These are phyloP conservation scores for Papilio protenor DNA, from an alignment of 2,888 invertebrate species.

Conservation along the genomic window DNA sequence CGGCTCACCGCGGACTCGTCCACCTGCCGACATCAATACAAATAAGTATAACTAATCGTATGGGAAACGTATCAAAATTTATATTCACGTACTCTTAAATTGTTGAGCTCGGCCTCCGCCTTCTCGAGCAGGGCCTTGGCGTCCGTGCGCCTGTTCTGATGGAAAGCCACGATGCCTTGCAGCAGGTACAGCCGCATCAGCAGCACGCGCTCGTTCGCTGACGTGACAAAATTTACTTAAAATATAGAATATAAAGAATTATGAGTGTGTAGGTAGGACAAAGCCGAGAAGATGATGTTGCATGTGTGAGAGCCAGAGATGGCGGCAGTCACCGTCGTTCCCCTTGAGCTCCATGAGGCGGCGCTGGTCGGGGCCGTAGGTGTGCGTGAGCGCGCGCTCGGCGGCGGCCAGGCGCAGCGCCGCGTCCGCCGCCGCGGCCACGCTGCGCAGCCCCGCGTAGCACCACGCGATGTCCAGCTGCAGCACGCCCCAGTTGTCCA, in stretches of 20 bases:
- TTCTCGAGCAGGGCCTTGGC: conserved; percentile 85
- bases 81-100: conserved; percentile 75
- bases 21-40: conserved; percentile 57
- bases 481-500: conserved; percentile 93
- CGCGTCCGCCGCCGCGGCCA: conserved; percentile 86
- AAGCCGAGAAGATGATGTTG: too few relatives aligned
- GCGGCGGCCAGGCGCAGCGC: conserved; percentile 87
- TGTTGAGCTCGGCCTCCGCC: conserved; percentile 86
- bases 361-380: conserved; percentile 77
- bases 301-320: not conserved
- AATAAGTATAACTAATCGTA: not conserved
- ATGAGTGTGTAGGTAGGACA: too few relatives aligned
- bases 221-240: conserved; percentile 34
- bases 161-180: conserved; percentile 91
- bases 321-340: conserved; percentile 60
- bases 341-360: conserved; percentile 70
- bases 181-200: conserved; percentile 91
- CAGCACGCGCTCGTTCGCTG: conserved; percentile 89
- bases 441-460: conserved; percentile 90
- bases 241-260: not conserved
- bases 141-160: conserved; percentile 88
- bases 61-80: not conserved
- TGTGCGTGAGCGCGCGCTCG: conserved; percentile 86
- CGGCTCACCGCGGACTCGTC: conserved; percentile 62
- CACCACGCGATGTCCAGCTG: conserved; percentile 96